Evolutionary conservation across 2,113 vertebrate species (phyloP), one percentile per base, ranked within the genome.

Genomic region (Vulpes vulpes): DNA sequence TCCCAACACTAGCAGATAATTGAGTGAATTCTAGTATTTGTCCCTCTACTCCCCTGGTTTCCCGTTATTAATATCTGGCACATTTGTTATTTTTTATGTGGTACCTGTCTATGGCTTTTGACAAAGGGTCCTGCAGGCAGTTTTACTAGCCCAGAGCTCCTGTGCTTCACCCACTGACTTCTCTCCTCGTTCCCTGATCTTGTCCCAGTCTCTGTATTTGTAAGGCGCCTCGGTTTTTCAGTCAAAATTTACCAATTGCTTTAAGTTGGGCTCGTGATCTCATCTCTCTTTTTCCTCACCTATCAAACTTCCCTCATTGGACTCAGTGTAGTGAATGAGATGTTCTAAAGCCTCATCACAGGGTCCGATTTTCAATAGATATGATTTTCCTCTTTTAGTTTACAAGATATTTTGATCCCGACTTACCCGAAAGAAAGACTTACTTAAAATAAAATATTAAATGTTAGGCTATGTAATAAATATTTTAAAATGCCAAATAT

Each of bases 251-350:
- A 16, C 74, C 65, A n/a, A 43, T 65, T 57, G 23, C 20, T 78
- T 91, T 62, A 89, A 27, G 16, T 78, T 38, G 19, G 43, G 20
- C 22, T 30, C 30, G 5, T 95, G 30, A 30, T 43, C 55, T 87
- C 53, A 51, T 94, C 25, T 85, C 30, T 97, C 65, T 85, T 84
- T 88, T 94, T 49, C n/a, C 25, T 88, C 53, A n/a, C 5, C 60
- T 90, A 27, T 53, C 38, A 78, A 96, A 79, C 3, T 49, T 92
- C 6, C 32, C 82, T 91, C 14, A 43, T 2, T 32, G 27, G 35
- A n/a, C 27, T 79, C 65, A 15, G 4, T 12, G 2, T 65, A n/a
- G 79, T 93, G 51, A 82, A 43, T 67, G n/a, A 95, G n/a, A 69
- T 32, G 16, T 11, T 60, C 38, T 10, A 38, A 94, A 95, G 23